Evolutionary conservation across 2,113 vertebrate species (phyloP), one percentile per base, ranked within the genome.

Genomic region (Nesoenas mayeri): DNA sequence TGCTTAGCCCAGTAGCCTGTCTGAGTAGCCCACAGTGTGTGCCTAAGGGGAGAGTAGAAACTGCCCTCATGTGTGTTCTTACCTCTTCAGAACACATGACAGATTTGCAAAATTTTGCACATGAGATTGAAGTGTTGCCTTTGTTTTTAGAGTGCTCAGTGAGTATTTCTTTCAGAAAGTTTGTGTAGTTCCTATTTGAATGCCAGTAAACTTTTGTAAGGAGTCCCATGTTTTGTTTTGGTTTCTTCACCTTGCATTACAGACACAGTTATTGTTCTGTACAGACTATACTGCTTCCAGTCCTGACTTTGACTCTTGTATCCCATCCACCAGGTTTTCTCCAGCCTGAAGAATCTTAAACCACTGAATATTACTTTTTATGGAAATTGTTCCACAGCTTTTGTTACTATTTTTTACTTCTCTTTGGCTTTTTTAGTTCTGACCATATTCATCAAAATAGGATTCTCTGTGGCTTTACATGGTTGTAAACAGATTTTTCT

Each of bases 1-100:
- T 75, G 22, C 15, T 70, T 64, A 58, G 50, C 42, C 31, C 7
- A 11, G n/a, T 26, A 70, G 26, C 29, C 9, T 2, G 1, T 36
- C 50, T 29, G 44, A n/a, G 44, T 56, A 69, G 56, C 20, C 31
- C 4, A 3, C 2, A 17, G 8, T 16, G 5, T 67, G 32, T 81
- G 34, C 64, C 17, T 61, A 47, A 10, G 54, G 20, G n/a, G 61
- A 48, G 25, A 48, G 29, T 36, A 15, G 8, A 0, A 1, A 4
- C 36, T 3, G 20, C 42, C 22, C 22, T 36, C 3, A 16, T 34
- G 9, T 5, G 1, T 58, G 47, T 51, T 89, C 32, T 75, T 47
- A 6, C 12, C 26, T 64, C 10, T 21, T 4, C 12, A 14, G 18
- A 58, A 18, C 53, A 61, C 3, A 8, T 0, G 16, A 14, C 5